These are phyloP conservation scores for Xestoiulus laeticollis DNA, from an alignment of 2,888 invertebrate genomes.

Conservation along the genomic window DNA sequence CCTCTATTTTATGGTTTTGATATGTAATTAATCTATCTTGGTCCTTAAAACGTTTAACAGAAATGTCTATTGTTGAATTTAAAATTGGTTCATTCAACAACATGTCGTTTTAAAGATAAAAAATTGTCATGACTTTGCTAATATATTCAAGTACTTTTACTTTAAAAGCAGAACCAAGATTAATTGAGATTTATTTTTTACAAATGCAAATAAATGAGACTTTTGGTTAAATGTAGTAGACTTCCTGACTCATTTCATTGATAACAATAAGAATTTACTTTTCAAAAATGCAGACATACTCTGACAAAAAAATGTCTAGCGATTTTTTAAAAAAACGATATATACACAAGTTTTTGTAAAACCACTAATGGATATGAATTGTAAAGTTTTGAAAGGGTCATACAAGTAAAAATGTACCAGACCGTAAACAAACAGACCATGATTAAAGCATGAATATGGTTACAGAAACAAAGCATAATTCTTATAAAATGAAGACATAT, in stretches of 20 bases:
- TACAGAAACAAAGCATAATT: background rate
- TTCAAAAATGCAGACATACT: background rate
- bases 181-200: background rate
- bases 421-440: background rate
- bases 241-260: background rate
- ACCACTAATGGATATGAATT: background rate
- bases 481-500: background rate
- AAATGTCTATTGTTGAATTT: background rate
- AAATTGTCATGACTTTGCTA: constrained; percentile 1
- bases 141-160: background rate
- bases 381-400: background rate
- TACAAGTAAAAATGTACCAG: background rate
- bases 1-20: no score
- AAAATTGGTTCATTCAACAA: background rate
- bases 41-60: no score
- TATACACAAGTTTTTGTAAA: background rate
- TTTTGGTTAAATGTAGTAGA: background rate
- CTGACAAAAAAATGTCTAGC: background rate
- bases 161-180: background rate
- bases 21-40: no score
- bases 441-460: background rate
- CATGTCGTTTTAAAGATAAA: background rate
- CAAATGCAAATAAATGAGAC: background rate
- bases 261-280: background rate
- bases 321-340: background rate